Conservation (phyloP, 2,888 invertebrate genomes). For the Sisyra terminalis region DNA sequence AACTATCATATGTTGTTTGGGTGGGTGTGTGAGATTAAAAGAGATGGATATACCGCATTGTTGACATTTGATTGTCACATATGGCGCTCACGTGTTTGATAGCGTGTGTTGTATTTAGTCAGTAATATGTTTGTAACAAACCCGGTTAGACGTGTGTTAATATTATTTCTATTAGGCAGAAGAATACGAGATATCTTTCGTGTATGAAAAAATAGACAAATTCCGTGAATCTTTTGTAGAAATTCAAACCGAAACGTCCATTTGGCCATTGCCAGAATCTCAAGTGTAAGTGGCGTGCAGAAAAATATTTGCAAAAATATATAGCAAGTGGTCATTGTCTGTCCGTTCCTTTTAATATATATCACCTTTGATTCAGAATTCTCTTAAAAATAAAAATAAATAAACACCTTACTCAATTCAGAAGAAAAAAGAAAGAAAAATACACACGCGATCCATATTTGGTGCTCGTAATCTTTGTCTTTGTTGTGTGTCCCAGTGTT, state of each 20-base stretch:
- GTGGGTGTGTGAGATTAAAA: not conserved
- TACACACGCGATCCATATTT: no score
- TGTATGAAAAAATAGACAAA: not conserved
- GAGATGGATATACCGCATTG: not conserved
- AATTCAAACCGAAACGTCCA: not conserved
- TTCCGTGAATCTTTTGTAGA: not conserved
- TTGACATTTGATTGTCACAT: not conserved
- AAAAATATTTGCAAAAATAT: no score
- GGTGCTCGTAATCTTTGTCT: no score
- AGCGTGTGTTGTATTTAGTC: not conserved
- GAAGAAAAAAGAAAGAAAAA: no score
- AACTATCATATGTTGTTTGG: not conserved
- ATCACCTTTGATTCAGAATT: no score
- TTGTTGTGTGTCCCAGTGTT: no score
- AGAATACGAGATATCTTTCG: no score
- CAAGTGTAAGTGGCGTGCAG: no score
- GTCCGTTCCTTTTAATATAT: no score
- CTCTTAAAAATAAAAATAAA: no score
- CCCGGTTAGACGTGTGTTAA: not conserved
- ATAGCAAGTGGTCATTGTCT: no score
- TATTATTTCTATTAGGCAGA: not conserved
- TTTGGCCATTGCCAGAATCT: not conserved
- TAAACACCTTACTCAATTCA: no score
- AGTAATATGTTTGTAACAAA: not conserved
- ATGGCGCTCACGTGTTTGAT: conserved; percentile 1